Conservation (phyloP, 2,113 vertebrate species). For the Neolamprologus longior region DNA sequence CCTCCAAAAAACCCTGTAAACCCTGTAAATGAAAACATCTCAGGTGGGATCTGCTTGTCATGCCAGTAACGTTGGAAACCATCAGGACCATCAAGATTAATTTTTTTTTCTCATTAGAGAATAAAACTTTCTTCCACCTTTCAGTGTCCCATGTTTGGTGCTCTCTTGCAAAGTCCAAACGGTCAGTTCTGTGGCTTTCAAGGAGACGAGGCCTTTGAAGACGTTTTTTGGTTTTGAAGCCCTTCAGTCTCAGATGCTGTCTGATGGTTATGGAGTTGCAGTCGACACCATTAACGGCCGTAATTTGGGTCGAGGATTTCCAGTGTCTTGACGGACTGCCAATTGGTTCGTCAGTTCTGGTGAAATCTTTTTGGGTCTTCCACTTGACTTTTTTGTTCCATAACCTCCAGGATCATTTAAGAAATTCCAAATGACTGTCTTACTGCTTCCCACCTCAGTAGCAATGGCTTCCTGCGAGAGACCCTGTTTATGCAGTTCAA, state of each 20-base stretch:
- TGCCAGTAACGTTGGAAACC: not conserved
- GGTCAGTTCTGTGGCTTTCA: not conserved
- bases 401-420: not conserved
- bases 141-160: not conserved
- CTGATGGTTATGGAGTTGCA: not conserved
- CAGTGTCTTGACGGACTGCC: not conserved
- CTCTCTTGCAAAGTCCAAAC: not conserved
- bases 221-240: not conserved
- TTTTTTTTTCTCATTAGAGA: not conserved
- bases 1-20: not conserved
- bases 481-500: not conserved
- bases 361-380: not conserved
- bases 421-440: not conserved
- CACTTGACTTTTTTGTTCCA: not conserved
- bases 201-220: not conserved
- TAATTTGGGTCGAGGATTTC: not conserved
- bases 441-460: not conserved
- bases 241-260: not conserved
- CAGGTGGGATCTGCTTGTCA: not conserved
- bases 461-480: not conserved
- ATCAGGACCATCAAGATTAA: not conserved
- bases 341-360: not conserved
- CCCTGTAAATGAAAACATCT: not conserved
- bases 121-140: not conserved
- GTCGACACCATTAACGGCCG: not conserved